Percentiles rank a stretch among this genome's conserved stretches.
These are phyloP conservation scores for Diplodus sargus DNA, from an alignment of 2,797 vertebrate genomes.

Conservation along the genomic window DNA sequence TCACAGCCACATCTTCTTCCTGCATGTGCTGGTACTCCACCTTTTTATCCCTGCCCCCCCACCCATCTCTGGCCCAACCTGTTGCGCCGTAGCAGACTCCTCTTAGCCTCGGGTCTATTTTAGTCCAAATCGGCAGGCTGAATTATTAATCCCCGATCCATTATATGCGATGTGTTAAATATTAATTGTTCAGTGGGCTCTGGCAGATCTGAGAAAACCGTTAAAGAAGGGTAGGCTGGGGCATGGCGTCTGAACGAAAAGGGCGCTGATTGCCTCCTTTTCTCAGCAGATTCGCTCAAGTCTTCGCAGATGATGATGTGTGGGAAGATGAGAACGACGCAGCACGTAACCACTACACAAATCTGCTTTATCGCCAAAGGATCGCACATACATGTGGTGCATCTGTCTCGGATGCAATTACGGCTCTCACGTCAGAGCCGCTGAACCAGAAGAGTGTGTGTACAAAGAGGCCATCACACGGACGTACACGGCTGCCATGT, in stretches of 20 bases:
- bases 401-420: conserved; percentile 19
- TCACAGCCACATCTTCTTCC: conserved; percentile 40
- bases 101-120: conserved; percentile 76
- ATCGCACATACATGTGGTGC: conserved; percentile 3
- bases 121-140: conserved; percentile 77
- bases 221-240: conserved; percentile 44
- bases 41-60: conserved; percentile 39
- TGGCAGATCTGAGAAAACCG: conserved; percentile 75
- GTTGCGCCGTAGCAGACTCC: conserved; percentile 68
- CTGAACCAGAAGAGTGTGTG: conserved; percentile 10
- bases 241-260: conserved; percentile 54
- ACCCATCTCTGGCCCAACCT: conserved; percentile 67
- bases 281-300: conserved; percentile 56
- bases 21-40: conserved; percentile 42
- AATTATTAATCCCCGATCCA: conserved; percentile 84
- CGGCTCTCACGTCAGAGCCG: conserved; percentile 8
- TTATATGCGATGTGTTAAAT: conserved; percentile 83
- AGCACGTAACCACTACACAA: conserved; percentile 11
- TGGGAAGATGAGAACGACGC: conserved; percentile 66
- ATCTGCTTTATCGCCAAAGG: conserved; percentile 13
- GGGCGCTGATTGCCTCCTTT: conserved; percentile 58
- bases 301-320: conserved; percentile 56
- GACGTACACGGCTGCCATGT: conserved; percentile 4
- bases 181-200: conserved; percentile 80
- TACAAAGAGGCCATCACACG: conserved; percentile 19